Conservation (phyloP, 2,113 vertebrate genomes). For the Enhydra lutris region DNA sequence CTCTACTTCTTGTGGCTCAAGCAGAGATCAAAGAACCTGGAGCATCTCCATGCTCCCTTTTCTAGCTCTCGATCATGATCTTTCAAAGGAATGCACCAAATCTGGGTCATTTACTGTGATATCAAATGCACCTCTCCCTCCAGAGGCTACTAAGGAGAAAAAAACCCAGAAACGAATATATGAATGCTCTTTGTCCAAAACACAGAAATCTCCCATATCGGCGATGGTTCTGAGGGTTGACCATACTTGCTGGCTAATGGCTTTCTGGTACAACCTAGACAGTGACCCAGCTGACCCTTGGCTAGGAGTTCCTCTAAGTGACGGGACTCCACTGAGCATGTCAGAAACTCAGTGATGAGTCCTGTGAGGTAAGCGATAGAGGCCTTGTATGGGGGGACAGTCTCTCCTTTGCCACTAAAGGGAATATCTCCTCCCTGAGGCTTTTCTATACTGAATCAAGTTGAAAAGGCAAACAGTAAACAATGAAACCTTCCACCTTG, state of each 20-base stretch:
- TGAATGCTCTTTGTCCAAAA: background rate
- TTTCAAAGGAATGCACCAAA: background rate
- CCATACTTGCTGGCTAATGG: background rate
- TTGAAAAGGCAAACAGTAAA: background rate
- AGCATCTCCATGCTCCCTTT: background rate
- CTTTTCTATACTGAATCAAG: background rate
- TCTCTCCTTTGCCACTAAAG: background rate
- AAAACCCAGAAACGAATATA: background rate
- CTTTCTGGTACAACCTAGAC: background rate
- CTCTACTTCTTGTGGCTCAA: no score
- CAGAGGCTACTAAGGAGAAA: background rate
- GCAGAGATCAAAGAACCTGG: background rate
- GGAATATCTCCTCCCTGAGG: background rate
- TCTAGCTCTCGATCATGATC: fast-evolving
- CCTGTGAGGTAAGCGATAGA: background rate
- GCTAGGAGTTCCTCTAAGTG: background rate
- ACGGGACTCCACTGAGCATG: fast-evolving
- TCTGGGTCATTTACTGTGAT: background rate
- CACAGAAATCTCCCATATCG: background rate
- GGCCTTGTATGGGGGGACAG: background rate
- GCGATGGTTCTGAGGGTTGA: background rate
- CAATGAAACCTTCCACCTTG: background rate
- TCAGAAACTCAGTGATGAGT: background rate
- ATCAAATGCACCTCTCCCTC: background rate
- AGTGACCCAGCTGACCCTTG: background rate